These are phyloP conservation scores for Albula goreensis DNA, from an alignment of 2,113 vertebrate genomes.

Conservation along the genomic window DNA sequence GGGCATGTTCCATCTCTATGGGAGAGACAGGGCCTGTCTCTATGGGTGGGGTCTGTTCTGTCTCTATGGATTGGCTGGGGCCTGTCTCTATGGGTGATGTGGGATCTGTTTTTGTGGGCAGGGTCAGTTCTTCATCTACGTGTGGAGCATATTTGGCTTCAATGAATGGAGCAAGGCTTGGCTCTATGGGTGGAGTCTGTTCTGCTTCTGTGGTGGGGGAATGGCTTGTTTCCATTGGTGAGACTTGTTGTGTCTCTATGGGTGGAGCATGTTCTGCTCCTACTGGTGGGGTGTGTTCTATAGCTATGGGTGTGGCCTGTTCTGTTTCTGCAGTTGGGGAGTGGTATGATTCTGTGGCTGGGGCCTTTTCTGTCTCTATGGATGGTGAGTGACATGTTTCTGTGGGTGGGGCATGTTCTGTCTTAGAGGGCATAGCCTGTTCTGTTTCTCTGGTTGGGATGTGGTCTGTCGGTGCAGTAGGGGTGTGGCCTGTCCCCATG, in stretches of 20 bases:
- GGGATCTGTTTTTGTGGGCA: neutral
- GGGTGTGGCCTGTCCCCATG: constrained; percentile 23
- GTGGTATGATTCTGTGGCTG: neutral
- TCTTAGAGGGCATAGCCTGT: neutral
- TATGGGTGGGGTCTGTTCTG: neutral
- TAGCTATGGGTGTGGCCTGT: neutral
- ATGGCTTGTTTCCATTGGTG: neutral
- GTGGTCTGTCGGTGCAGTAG: constrained; percentile 32
- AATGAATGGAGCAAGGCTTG: neutral
- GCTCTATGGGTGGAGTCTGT: neutral
- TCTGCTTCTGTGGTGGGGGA: neutral
- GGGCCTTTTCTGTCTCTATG: neutral
- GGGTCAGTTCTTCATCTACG: too few relatives aligned
- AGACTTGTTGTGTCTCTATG: neutral
- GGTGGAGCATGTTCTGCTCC: neutral
- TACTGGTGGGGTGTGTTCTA: neutral
- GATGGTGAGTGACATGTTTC: neutral
- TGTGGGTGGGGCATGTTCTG: neutral
- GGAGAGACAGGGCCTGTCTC: neutral
- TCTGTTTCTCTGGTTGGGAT: neutral
- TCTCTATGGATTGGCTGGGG: neutral
- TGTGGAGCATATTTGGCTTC: neutral
- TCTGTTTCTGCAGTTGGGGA: neutral
- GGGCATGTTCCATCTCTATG: neutral
- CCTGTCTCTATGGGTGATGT: neutral